Percentiles rank a stretch among this genome's conserved stretches.
These are phyloP conservation scores for Umimayanthus chanpuru DNA, from an alignment of 92 coral and sea anemone genomes.

Conservation along the genomic window DNA sequence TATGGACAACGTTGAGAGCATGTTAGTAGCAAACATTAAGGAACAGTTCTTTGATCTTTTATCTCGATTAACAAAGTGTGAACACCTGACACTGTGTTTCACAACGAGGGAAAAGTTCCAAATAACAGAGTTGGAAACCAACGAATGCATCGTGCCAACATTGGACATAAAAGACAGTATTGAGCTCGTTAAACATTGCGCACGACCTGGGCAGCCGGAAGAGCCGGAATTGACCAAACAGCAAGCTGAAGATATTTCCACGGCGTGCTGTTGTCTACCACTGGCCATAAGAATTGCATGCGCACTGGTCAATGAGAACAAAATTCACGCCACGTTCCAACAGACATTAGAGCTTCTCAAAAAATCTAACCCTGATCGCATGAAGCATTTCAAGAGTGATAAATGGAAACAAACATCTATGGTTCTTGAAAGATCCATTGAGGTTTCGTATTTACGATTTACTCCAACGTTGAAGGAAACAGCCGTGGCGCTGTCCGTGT, in stretches of 20 bases:
- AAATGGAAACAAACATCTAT: conserved; percentile 10
- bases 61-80: background rate
- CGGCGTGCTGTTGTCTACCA: background rate
- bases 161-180: background rate
- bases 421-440: conserved; percentile 18
- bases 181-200: background rate
- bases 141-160: background rate
- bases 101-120: conserved; percentile 1
- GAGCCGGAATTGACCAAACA: background rate
- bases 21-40: background rate
- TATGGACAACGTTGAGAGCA: conserved; percentile 23
- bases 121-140: background rate
- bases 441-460: background rate
- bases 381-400: background rate
- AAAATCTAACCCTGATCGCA: conserved; percentile 8
- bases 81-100: conserved; percentile 1
- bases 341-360: background rate
- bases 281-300: conserved; percentile 5
- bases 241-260: background rate
- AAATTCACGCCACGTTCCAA: conserved; percentile 10
- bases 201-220: no score
- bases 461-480: background rate
- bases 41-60: background rate
- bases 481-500: conserved; percentile 6
- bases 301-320: conserved; percentile 2